These are phyloP conservation scores for Ophion obscuratus DNA, from an alignment of 2,888 invertebrate genomes.

Conservation along the genomic window DNA sequence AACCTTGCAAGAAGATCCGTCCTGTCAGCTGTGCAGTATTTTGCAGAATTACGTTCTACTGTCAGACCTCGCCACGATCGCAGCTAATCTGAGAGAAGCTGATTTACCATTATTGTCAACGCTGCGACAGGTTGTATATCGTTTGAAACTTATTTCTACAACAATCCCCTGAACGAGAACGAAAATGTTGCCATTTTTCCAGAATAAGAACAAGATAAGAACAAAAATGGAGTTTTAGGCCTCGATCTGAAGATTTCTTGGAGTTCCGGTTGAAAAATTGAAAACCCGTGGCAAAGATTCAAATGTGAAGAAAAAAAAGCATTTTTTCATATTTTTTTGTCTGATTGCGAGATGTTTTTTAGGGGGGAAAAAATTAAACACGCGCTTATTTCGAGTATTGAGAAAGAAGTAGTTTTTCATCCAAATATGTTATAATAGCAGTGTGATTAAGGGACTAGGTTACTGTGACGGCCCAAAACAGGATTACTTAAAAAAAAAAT, in stretches of 20 bases:
- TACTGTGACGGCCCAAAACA: too few species aligned
- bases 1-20: constrained; percentile 97
- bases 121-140: constrained; percentile 90
- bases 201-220: too few species aligned
- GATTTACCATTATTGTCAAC: constrained; percentile 95
- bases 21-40: constrained; percentile 96
- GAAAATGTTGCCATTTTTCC: background rate
- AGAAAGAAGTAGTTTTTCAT: too few species aligned
- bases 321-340: background rate
- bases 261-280: background rate
- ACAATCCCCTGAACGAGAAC: background rate
- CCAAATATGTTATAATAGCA: too few species aligned
- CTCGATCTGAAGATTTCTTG: background rate
- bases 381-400: too few species aligned
- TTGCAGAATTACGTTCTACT: constrained; percentile 93
- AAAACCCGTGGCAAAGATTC: background rate
- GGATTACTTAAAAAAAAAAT: too few species aligned
- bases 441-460: too few species aligned
- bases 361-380: too few species aligned
- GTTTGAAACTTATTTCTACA: background rate
- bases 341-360: background rate
- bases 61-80: constrained; percentile 91
- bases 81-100: constrained; percentile 92
- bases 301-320: background rate
- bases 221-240: background rate